Evolutionary conservation across 2,113 vertebrate genomes (phyloP).

Genomic region (Trinectes maculatus): DNA sequence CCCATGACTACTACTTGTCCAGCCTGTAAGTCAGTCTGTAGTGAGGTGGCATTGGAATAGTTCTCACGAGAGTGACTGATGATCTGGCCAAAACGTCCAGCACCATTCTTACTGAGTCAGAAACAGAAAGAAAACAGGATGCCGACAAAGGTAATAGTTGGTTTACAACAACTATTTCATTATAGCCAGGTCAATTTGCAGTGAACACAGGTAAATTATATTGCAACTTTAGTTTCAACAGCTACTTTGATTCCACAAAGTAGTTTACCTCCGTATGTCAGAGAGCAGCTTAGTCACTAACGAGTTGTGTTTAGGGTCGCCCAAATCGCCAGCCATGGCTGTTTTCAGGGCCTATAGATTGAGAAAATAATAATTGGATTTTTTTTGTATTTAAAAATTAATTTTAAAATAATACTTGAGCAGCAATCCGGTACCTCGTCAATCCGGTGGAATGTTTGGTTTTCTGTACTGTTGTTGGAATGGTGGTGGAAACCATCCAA

Average conservation of each 20-base stretch:
- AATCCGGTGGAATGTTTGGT: slow-evolving; percentile 81
- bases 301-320: slow-evolving; percentile 80
- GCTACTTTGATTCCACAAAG: not conserved
- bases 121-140: not conserved
- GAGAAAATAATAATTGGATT: too few species aligned
- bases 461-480: slow-evolving; percentile 76
- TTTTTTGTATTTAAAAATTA: too few species aligned
- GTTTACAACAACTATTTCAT: too few species aligned
- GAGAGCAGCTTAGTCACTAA: slow-evolving; percentile 80
- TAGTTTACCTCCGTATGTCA: slow-evolving; percentile 85
- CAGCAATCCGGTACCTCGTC: slow-evolving; percentile 79
- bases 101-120: slow-evolving; percentile 78
- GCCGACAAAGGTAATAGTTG: not conserved
- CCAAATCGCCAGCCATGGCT: slow-evolving; percentile 81
- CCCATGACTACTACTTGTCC: slow-evolving; percentile 89
- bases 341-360: slow-evolving; percentile 85
- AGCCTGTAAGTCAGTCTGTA: slow-evolving; percentile 66
- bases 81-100: slow-evolving; percentile 76
- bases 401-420: too few species aligned
- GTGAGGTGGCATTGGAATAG: slow-evolving; percentile 53
- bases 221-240: not conserved
- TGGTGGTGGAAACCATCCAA: slow-evolving; percentile 85
- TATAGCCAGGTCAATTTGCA: not conserved
- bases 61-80: slow-evolving; percentile 78
- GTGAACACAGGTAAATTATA: not conserved